Percentiles rank a stretch among this genome's conserved stretches.
phyloP scores from a whole-genome alignment of 2,113 vertebrate species.

The Felis chaus region DNA sequence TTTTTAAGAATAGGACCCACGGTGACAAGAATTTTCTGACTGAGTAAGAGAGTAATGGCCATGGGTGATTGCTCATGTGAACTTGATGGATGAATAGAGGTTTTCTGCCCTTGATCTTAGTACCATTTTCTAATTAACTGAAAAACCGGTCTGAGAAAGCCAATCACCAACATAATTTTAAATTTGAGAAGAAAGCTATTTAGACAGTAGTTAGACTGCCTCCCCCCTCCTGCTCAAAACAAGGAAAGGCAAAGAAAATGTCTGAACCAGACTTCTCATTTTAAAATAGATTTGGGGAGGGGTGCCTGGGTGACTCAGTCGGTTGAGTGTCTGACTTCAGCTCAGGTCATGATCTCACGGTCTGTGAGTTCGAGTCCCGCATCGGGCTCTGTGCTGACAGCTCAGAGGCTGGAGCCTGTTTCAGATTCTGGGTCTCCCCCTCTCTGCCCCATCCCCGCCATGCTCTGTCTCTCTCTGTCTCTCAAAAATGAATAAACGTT shows the following conservation, averaged over 20 bases:
- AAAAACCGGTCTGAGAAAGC: not conserved
- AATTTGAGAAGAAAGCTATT: not conserved
- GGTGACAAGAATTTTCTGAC: not conserved
- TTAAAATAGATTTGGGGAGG: not conserved
- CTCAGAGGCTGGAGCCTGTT: too few relatives aligned
- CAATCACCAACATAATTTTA: constrained; percentile 38
- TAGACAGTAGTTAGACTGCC: not conserved
- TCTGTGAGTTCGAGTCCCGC: too few relatives aligned
- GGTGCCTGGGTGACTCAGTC: too few relatives aligned
- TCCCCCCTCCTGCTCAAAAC: not conserved
- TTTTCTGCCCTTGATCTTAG: not conserved
- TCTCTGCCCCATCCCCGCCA: too few relatives aligned
- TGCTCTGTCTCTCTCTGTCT: too few relatives aligned
- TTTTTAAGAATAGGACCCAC: too few relatives aligned
- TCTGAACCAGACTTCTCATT: not conserved
- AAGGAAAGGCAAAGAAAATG: not conserved
- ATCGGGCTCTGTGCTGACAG: too few relatives aligned
- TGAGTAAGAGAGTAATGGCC: not conserved
- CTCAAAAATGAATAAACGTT: too few relatives aligned
- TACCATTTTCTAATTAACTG: not conserved
- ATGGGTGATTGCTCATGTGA: not conserved
- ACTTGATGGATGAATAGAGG: not conserved
- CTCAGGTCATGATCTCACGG: too few relatives aligned
- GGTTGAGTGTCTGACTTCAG: too few relatives aligned
- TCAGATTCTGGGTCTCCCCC: too few relatives aligned